Percentiles rank a stretch among this genome's conserved stretches.
Conservation (phyloP, 1,140 invertebrate species). For the Pseudomyrmex cubaensis region DNA sequence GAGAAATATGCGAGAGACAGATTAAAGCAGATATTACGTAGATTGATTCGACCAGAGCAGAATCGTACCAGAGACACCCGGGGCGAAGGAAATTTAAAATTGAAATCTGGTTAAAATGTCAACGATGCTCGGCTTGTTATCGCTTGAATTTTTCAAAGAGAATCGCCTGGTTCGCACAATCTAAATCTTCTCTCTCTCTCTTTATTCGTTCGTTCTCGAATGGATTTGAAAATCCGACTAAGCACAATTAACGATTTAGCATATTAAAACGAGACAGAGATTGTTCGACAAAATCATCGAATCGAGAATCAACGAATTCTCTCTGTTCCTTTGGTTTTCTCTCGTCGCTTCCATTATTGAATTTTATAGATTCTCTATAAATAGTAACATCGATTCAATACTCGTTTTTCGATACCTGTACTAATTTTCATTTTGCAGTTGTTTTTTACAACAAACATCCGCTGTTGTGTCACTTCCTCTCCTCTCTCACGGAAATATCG, state of each 20-base stretch:
- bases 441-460: slow-evolving; percentile 23
- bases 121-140: slow-evolving; percentile 67
- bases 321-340: not conserved
- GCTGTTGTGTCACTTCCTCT: not conserved
- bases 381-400: not conserved
- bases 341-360: slow-evolving; percentile 12
- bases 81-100: slow-evolving; percentile 70
- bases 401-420: too few relatives aligned
- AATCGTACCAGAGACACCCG: slow-evolving; percentile 15
- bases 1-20: slow-evolving; percentile 37
- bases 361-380: not conserved
- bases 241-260: slow-evolving; percentile 62
- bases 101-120: slow-evolving; percentile 72
- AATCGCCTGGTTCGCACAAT: slow-evolving; percentile 58
- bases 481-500: not conserved
- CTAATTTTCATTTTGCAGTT: too few relatives aligned
- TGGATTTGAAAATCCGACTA: slow-evolving; percentile 43
- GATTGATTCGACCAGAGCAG: slow-evolving; percentile 59
- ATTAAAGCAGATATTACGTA: slow-evolving; percentile 67
- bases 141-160: slow-evolving; percentile 72
- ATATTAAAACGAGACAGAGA: slow-evolving; percentile 47
- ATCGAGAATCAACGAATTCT: slow-evolving; percentile 1
- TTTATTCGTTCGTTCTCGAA: slow-evolving; percentile 5
- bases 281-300: slow-evolving; percentile 44
- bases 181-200: slow-evolving; percentile 29